Conservation (phyloP, 1,140 invertebrate genomes). For the Bombus waltoni region DNA sequence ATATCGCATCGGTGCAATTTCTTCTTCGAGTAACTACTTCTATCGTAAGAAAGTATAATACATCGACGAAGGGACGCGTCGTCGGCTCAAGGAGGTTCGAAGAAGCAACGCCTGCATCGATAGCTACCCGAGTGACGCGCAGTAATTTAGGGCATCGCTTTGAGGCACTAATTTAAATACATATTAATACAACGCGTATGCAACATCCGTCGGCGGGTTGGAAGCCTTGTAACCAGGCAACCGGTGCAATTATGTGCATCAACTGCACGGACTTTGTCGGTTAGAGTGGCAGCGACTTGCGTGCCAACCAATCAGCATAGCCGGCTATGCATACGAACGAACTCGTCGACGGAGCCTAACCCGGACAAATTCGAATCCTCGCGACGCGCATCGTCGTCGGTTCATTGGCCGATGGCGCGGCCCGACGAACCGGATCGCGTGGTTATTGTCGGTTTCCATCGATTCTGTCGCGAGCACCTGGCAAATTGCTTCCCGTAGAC, state of each 20-base stretch:
- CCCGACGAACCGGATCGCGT: slow-evolving; percentile 2
- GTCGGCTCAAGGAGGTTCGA: not conserved
- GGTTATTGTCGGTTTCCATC: slow-evolving; percentile 1
- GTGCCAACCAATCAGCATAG: slow-evolving; percentile 64
- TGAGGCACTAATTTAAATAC: slow-evolving; percentile 80
- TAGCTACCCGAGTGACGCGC: slow-evolving; percentile 41
- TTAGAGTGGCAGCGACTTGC: slow-evolving; percentile 48
- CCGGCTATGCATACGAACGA: slow-evolving; percentile 67
- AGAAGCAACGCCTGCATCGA: not conserved
- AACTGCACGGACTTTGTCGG: slow-evolving; percentile 46
- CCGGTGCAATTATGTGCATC: not conserved
- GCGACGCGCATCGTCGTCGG: slow-evolving; percentile 43
- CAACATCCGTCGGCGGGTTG: slow-evolving; percentile 61
- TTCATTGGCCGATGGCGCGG: slow-evolving; percentile 18
- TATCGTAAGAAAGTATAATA: not conserved
- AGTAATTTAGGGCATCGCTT: slow-evolving; percentile 73
- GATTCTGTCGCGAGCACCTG: slow-evolving; percentile 2
- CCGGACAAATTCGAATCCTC: slow-evolving; percentile 51
- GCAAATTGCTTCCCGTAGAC: slow-evolving; percentile 14
- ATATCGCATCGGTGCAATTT: not conserved
- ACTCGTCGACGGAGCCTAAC: slow-evolving; percentile 43
- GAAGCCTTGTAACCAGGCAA: not conserved
- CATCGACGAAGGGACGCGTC: not conserved
- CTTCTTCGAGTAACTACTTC: not conserved
- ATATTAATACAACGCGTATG: slow-evolving; percentile 78